A percentile compares a stretch with the other conserved stretches of the same genome.
phyloP scores from a whole-genome alignment of 64 coral and sea anemone species.

The Trachythela sp. region DNA sequence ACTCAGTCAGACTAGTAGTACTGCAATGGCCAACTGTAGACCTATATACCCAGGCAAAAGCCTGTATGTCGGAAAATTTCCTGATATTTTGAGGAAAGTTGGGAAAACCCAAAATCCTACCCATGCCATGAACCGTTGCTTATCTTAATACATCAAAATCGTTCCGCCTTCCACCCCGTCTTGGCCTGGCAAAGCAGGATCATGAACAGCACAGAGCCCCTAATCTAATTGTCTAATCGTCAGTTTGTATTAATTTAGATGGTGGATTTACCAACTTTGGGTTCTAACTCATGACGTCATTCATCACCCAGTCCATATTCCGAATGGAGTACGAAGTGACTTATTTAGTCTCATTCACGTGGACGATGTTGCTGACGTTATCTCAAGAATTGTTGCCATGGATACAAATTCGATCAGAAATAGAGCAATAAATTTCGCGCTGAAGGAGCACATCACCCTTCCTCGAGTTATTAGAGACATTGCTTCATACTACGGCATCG shows the following conservation, averaged over 20 bases:
- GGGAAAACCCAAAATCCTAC: too few species aligned
- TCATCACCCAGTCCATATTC: slow-evolving; percentile 70
- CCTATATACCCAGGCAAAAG: too few species aligned
- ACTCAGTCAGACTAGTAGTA: too few species aligned
- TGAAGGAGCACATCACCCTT: slow-evolving; percentile 84
- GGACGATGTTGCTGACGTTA: slow-evolving; percentile 76
- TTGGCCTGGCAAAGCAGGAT: too few species aligned
- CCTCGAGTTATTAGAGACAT: slow-evolving; percentile 64
- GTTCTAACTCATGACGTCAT: slow-evolving; percentile 70
- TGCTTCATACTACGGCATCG: slow-evolving; percentile 22
- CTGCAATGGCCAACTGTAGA: too few species aligned
- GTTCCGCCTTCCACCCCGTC: too few species aligned
- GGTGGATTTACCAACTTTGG: slow-evolving; percentile 98
- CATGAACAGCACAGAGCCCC: too few species aligned
- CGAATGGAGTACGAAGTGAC: slow-evolving; percentile 53
- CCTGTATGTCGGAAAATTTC: too few species aligned
- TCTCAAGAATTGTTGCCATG: slow-evolving; percentile 57
- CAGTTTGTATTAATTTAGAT: slow-evolving; percentile 45
- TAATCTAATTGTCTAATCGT: background rate
- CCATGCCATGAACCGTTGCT: too few species aligned
- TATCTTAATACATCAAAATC: too few species aligned
- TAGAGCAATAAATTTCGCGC: slow-evolving; percentile 80
- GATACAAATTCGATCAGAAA: slow-evolving; percentile 52
- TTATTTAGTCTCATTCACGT: slow-evolving; percentile 87
- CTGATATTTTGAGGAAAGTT: too few species aligned